Conservation (phyloP, 2,888 invertebrate genomes). For the Panzeria rudis region DNA sequence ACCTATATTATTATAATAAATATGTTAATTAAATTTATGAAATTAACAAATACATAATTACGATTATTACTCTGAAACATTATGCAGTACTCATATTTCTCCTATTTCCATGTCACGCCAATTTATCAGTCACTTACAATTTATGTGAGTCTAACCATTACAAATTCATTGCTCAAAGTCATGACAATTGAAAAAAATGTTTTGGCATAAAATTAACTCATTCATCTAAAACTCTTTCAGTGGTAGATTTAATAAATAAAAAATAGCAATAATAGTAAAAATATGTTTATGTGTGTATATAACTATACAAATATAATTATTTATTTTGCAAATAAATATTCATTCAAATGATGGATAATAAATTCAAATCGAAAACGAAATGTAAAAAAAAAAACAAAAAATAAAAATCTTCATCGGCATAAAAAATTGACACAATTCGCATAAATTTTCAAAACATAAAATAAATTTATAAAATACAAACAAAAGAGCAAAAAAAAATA, state of each 20-base stretch:
- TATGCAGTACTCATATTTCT: conserved; percentile 1
- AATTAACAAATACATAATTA: conserved; percentile 45
- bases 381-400: background rate
- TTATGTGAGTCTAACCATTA: conserved; percentile 18
- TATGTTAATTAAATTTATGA: conserved; percentile 2
- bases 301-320: conserved; percentile 50
- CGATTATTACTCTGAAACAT: conserved; percentile 19
- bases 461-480: conserved; percentile 45
- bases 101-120: background rate
- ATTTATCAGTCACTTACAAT: conserved; percentile 7
- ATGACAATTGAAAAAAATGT: conserved; percentile 52
- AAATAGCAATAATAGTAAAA: background rate
- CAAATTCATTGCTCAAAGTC: conserved; percentile 68
- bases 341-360: conserved; percentile 61
- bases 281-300: background rate
- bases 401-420: conserved; percentile 38
- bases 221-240: conserved; percentile 32
- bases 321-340: conserved; percentile 65
- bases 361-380: conserved; percentile 43
- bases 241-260: conserved; percentile 20
- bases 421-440: conserved; percentile 73
- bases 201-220: conserved; percentile 48
- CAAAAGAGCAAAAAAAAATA: conserved; percentile 4
- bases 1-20: background rate
- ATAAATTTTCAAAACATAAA: conserved; percentile 73